phyloP scores from a whole-genome alignment of 2,888 invertebrate genomes.

The Eupithecia insigniata region DNA sequence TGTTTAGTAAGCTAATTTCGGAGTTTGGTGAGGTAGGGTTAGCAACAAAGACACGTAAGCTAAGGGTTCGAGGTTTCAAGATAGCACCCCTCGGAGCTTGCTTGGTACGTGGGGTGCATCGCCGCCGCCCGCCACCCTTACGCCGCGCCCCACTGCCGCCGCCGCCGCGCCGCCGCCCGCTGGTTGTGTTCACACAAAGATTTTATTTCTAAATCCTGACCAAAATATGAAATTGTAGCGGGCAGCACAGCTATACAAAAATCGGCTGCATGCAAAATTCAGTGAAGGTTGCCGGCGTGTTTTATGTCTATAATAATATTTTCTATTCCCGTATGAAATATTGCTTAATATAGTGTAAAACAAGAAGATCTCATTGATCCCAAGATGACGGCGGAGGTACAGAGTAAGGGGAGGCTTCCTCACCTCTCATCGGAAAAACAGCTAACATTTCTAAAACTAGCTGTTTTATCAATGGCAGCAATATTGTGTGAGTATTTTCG shows the following conservation, averaged over 20 bases:
- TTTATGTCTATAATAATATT: conserved; percentile 41
- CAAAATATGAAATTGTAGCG: background rate
- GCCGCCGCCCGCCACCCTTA: too few species aligned
- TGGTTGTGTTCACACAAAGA: too few species aligned
- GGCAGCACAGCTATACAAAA: conserved; percentile 2
- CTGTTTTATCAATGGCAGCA: conserved; percentile 95
- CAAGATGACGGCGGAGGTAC: conserved; percentile 75
- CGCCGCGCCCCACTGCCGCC: too few species aligned
- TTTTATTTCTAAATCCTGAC: background rate
- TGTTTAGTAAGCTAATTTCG: too few species aligned
- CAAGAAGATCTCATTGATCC: conserved; percentile 31
- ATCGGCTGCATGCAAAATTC: conserved; percentile 37
- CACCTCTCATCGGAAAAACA: conserved; percentile 80
- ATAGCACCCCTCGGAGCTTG: too few species aligned
- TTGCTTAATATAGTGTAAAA: conserved; percentile 37
- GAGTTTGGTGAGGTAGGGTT: too few species aligned
- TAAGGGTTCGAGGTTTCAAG: too few species aligned
- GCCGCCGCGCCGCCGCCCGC: too few species aligned
- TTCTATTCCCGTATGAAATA: conserved; percentile 38
- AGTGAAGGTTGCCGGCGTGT: conserved; percentile 73
- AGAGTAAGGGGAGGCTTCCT: conserved; percentile 67
- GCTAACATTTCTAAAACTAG: conserved; percentile 86
- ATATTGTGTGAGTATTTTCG: conserved; percentile 91
- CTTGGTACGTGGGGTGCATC: too few species aligned
- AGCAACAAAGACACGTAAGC: too few species aligned